Base-by-base conservation (phyloP, 2,113 vertebrate species). In the Macheiramphus alcinus region DNA sequence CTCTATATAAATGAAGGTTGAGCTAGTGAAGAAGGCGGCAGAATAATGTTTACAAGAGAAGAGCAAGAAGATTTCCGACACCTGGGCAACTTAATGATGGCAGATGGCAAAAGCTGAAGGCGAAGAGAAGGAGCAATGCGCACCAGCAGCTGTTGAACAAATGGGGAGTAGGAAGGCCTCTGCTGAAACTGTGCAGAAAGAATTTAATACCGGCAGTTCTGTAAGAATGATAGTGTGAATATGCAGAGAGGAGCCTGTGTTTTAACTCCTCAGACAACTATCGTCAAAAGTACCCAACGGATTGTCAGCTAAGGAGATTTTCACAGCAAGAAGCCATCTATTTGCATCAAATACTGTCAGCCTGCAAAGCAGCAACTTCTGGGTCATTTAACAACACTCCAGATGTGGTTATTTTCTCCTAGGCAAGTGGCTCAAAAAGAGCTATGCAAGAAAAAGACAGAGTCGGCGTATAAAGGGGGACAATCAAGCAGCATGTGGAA, bases 301-400 rank as follows among this genome's bases (percentile, higher is more conserved):
- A 66, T 94, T 92, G 73, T 90, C 96, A 97, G 2, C 61, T 63
- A 26, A 94, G 63, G 87, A 96, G 88, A 72, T 91, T 93, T 94
- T 91, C 94, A 74, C 84, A 96, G 93, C 84, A 83, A 96, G 96
- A 81, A 93, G 80, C 92, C 55, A 62, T 93, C 72, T 73, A 96
- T 98, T 96, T 97, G 86, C 88, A 94, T 96, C 94, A 97, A 97
- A 90, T 80, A 75, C 82, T 59, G 61, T 91, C 87, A 96, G 88
- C 65, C 91, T 85, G 89, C 36, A 88, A 79, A 87, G 96, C 93
- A 83, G 66, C 89, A 88, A 80, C 94, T 98, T 97, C 95, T 90
- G 95, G 97, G 97, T 98, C 97, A 97, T 96, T 97, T 96, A 95
- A 48, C 86, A 96, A n/a, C 82, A 23, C 80, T 96, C 90, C 87